Evolutionary conservation across 23 tunicate species (phyloP).

Genomic region (Oikopleura albicans): DNA sequence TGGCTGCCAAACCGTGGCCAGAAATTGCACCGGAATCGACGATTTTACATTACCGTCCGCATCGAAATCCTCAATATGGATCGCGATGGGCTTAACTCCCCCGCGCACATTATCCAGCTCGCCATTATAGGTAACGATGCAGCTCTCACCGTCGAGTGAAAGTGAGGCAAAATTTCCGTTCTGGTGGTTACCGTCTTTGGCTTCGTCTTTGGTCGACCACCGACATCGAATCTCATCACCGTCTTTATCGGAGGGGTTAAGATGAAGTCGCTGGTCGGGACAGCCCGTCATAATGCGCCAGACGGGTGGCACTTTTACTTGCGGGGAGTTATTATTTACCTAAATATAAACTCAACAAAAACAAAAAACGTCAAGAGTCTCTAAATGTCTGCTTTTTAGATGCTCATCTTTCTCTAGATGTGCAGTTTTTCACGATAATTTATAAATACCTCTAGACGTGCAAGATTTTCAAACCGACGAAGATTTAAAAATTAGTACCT

Average conservation of each 20-base stretch:
- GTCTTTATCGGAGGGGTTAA: not conserved
- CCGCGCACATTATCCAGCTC: not conserved
- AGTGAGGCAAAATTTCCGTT: not conserved
- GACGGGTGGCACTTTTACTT: not conserved
- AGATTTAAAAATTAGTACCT: too few relatives aligned
- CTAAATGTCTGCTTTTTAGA: too few relatives aligned
- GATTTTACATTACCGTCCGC: not conserved
- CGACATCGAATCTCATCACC: not conserved
- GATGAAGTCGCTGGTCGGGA: not conserved
- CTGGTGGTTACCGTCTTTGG: not conserved
- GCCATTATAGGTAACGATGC: not conserved
- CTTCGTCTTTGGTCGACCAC: not conserved
- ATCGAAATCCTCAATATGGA: slow-evolving; percentile 6
- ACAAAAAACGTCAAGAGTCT: too few relatives aligned
- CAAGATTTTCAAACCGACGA: too few relatives aligned
- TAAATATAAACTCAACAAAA: too few relatives aligned
- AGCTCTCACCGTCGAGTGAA: not conserved
- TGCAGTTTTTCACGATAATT: too few relatives aligned
- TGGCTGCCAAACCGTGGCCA: slow-evolving; percentile 3
- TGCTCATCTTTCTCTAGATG: too few relatives aligned
- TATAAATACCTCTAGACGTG: too few relatives aligned
- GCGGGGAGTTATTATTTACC: slow-evolving; percentile 11
- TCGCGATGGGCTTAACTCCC: slow-evolving; percentile 12
- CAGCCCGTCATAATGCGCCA: slow-evolving; percentile 8
- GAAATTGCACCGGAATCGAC: slow-evolving; percentile 4